Base-by-base conservation (phyloP, 1,140 invertebrate genomes). In the Pseudoatta argentina region DNA sequence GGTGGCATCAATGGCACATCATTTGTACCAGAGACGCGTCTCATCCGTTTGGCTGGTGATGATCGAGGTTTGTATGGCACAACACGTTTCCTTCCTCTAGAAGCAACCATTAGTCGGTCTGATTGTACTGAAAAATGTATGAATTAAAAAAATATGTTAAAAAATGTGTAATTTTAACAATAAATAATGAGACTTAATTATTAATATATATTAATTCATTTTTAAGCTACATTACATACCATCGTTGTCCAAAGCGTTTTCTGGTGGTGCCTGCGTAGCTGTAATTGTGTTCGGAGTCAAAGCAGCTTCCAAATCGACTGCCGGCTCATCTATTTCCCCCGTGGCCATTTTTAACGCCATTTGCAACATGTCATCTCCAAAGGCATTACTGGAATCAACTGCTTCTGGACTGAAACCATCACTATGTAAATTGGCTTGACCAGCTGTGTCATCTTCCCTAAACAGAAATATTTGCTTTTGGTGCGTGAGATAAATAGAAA, bases 261-360 rank as follows among this genome's bases (percentile, higher is more conserved):
- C 93, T 18, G 95, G 92, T 91, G 73, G 94, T 91, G 95, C 92
- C 89, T 96, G 96, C 24, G 96, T 96, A 48, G 97, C 96, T n/a
- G 97, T 97, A 77, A 97, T 98, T 3, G 97, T 97, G 88, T 96
- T 97, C 0, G 97, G 96, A 0, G 97, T 97, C 93, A 97, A 96
- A 24, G 97, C 97, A 21, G 97, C 96, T 93, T 98, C 97, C 39
- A 98, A 93, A 95, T 97, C 96, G 53, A 97, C 97, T 34, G 97
- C 97, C 76, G 97, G 96, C 86, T 97, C 97, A 76, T 98, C 97
- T 86, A 98, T 96, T 92, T 98, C 97, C 8, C 95, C 95, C 1
- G 97, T 97, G 30, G 98, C 98, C 97, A 98, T 98, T 94, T 98
- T 97, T 1, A 98, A 93, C 7, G 98, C 98, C 96, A 98, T 98